These are phyloP conservation scores for Silurus aristotelis DNA, from an alignment of 2,797 vertebrate genomes.

Conservation along the genomic window DNA sequence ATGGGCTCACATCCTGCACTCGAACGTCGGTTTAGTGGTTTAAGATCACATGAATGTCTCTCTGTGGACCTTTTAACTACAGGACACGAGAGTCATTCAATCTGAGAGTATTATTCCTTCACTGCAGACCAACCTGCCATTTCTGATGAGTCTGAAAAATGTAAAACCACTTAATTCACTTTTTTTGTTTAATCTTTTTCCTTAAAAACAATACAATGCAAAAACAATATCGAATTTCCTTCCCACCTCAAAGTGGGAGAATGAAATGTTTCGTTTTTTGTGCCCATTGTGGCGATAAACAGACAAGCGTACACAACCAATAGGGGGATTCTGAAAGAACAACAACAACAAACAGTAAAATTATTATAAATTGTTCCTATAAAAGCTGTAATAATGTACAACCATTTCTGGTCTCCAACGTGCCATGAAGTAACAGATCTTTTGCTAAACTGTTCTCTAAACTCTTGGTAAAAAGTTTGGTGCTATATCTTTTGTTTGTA, in stretches of 20 bases:
- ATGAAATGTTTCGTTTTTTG: neutral
- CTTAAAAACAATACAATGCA: conserved; percentile 12
- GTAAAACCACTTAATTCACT: neutral
- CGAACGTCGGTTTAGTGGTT: neutral
- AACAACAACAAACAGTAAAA: conserved; percentile 23
- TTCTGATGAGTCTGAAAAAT: neutral
- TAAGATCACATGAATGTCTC: neutral
- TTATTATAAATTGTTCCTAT: conserved; percentile 18
- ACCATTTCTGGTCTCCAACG: neutral
- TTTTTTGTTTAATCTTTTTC: neutral
- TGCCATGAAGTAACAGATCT: conserved; percentile 10
- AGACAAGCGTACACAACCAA: conserved; percentile 20
- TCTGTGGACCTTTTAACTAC: neutral
- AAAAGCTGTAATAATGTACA: conserved; percentile 6
- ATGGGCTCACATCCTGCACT: neutral
- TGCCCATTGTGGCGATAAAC: conserved; percentile 32
- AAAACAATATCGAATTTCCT: neutral
- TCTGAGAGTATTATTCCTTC: neutral
- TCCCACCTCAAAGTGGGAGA: conserved; percentile 1
- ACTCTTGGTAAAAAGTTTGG: conserved; percentile 1
- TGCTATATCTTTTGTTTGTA: conserved; percentile 1
- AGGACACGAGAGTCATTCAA: neutral
- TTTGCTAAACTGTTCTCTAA: neutral
- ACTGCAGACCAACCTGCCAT: neutral
- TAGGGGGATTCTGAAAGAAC: conserved; percentile 16